Conservation (phyloP, 2,888 invertebrate genomes). For the Drosophila helvetica region DNA sequence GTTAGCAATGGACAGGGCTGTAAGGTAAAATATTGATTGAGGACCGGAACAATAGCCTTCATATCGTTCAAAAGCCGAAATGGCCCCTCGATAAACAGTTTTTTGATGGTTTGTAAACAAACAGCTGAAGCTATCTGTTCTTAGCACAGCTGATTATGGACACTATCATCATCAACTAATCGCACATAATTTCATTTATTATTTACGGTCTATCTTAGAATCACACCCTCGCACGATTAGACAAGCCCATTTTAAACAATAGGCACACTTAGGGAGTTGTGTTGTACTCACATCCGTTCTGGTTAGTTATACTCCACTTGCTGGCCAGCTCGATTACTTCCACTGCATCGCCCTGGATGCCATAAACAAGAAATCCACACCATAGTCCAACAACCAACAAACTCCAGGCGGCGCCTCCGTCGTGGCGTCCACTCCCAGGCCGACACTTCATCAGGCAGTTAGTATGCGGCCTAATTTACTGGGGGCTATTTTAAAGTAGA, state of each 20-base stretch:
- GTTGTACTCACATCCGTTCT: constrained; percentile 72
- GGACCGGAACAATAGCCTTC: not conserved
- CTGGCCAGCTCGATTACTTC: constrained; percentile 65
- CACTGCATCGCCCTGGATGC: constrained; percentile 62
- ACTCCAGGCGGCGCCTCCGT: constrained; percentile 4
- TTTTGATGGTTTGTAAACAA: constrained; percentile 22
- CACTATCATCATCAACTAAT: too few relatives aligned
- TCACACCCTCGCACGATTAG: not conserved
- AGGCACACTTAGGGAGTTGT: not conserved
- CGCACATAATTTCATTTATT: constrained; percentile 18
- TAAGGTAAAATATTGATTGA: not conserved
- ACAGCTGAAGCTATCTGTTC: not conserved
- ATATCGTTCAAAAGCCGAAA: constrained; percentile 4
- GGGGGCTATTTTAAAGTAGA: constrained; percentile 22
- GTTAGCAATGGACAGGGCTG: constrained; percentile 41
- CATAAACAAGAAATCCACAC: constrained; percentile 11
- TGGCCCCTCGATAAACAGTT: constrained; percentile 27
- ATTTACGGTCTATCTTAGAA: constrained; percentile 26
- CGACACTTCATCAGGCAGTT: constrained; percentile 17
- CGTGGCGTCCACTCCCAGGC: not conserved
- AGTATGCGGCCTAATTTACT: not conserved
- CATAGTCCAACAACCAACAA: constrained; percentile 26
- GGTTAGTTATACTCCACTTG: constrained; percentile 74
- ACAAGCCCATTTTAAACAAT: not conserved
- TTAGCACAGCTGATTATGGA: constrained; percentile 15